These are phyloP conservation scores for Chelmon rostratus DNA, from an alignment of 2,797 vertebrate species.

Conservation along the genomic window DNA sequence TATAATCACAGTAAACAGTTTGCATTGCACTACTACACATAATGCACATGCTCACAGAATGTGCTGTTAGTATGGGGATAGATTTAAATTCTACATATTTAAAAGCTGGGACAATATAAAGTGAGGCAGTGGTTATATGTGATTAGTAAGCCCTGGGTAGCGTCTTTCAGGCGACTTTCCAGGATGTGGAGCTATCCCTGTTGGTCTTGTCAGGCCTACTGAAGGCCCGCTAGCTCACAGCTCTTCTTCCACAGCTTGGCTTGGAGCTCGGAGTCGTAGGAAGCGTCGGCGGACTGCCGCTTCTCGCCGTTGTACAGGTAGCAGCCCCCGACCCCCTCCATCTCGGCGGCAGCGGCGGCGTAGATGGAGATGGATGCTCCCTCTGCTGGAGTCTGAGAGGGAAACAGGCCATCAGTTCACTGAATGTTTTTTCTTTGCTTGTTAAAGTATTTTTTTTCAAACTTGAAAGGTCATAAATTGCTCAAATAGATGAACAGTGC, in stretches of 20 bases:
- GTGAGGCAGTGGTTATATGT: neutral
- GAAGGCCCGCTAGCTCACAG: constrained; percentile 86
- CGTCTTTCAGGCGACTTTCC: too few relatives aligned
- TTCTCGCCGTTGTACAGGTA: constrained; percentile 92
- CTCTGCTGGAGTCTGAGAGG: constrained; percentile 90
- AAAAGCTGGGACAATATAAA: neutral
- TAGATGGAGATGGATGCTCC: constrained; percentile 89
- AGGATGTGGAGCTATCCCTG: too few relatives aligned
- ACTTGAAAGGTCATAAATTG: too few relatives aligned
- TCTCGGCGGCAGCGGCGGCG: constrained; percentile 82
- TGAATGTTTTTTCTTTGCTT: neutral
- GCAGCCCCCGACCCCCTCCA: constrained; percentile 90
- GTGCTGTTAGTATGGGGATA: too few relatives aligned
- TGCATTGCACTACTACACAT: neutral
- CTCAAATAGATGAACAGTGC: too few relatives aligned
- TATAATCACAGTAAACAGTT: neutral
- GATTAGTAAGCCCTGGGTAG: too few relatives aligned
- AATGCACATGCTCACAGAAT: neutral
- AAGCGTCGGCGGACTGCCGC: constrained; percentile 79
- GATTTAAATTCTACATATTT: neutral
- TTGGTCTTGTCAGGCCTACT: constrained; percentile 47
- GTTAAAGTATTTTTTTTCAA: neutral
- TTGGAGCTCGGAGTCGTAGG: constrained; percentile 88
- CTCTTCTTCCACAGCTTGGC: constrained; percentile 89
- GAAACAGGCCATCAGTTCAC: too few relatives aligned